These are phyloP conservation scores for Propithecus coquereli DNA, from an alignment of 2,113 vertebrate genomes.

Conservation along the genomic window DNA sequence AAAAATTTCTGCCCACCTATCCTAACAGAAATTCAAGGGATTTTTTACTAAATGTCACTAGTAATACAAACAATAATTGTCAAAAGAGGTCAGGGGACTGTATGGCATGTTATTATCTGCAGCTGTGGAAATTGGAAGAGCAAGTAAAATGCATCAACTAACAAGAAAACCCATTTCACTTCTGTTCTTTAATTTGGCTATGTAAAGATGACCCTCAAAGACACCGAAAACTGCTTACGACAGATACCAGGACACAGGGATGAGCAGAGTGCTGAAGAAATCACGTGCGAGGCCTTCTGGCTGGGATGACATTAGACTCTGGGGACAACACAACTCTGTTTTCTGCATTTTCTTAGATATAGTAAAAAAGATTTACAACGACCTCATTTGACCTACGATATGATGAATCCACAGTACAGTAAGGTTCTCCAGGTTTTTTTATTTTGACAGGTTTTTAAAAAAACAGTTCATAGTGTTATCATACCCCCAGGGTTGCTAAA, in stretches of 20 bases:
- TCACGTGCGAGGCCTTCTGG: fast-evolving
- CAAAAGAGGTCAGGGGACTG: not conserved
- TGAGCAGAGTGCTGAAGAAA: not conserved
- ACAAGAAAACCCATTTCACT: not conserved
- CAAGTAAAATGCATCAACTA: not conserved
- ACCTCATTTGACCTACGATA: not conserved
- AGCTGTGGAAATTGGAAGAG: not conserved
- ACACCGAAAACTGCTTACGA: not conserved
- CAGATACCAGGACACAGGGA: no score
- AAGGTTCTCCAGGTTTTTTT: not conserved
- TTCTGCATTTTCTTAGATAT: constrained; percentile 12
- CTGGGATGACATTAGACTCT: not conserved
- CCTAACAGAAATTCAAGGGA: not conserved
- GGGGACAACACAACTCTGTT: not conserved
- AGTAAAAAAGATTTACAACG: not conserved
- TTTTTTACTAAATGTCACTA: not conserved
- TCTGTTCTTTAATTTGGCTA: not conserved
- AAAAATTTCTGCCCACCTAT: constrained; percentile 8
- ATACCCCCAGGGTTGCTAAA: not conserved
- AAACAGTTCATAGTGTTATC: not conserved
- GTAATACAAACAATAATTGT: not conserved
- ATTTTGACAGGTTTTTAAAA: not conserved
- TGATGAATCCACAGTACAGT: not conserved
- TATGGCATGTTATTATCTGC: no score
- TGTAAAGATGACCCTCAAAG: not conserved